phyloP scores from a whole-genome alignment of 2,888 invertebrate species.

The Xiphydria camelus region DNA sequence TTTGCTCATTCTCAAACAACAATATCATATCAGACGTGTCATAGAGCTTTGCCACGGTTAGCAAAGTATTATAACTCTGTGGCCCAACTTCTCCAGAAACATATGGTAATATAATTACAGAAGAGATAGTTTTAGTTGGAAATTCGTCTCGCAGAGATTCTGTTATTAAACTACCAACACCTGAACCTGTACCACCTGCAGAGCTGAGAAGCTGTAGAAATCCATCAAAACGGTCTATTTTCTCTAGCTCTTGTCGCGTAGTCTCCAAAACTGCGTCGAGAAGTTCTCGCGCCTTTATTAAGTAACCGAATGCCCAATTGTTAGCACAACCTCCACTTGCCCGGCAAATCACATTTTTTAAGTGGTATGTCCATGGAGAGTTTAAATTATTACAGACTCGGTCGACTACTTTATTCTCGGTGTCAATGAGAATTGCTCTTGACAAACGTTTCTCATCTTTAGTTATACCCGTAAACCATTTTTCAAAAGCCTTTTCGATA shows the following conservation, averaged over 20 bases:
- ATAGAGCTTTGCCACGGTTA: conserved; percentile 58
- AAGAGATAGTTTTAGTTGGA: conserved; percentile 57
- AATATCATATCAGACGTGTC: conserved; percentile 55
- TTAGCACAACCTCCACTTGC: conserved; percentile 60
- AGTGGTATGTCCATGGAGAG: conserved; percentile 51
- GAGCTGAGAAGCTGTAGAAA: conserved; percentile 59
- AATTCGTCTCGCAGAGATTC: conserved; percentile 57
- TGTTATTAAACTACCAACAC: conserved; percentile 58
- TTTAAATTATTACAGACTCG: conserved; percentile 39
- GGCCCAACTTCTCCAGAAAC: conserved; percentile 60
- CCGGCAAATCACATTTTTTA: conserved; percentile 54
- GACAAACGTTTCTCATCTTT: conserved; percentile 52
- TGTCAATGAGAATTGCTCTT: conserved; percentile 59
- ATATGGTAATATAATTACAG: conserved; percentile 58
- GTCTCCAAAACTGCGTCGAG: conserved; percentile 50
- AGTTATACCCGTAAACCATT: conserved; percentile 57
- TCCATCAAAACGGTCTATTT: conserved; percentile 54
- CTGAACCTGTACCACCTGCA: conserved; percentile 63
- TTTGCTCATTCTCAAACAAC: conserved; percentile 60
- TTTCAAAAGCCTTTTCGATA: conserved; percentile 45
- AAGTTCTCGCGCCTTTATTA: conserved; percentile 53
- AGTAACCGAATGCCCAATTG: conserved; percentile 63
- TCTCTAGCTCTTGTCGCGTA: conserved; percentile 57
- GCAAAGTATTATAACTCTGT: conserved; percentile 61
- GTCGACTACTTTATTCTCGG: conserved; percentile 59